Percentiles rank a stretch among this genome's conserved stretches.
Conservation (phyloP, 2,113 vertebrate species). For the Pachycephala philippinensis region DNA sequence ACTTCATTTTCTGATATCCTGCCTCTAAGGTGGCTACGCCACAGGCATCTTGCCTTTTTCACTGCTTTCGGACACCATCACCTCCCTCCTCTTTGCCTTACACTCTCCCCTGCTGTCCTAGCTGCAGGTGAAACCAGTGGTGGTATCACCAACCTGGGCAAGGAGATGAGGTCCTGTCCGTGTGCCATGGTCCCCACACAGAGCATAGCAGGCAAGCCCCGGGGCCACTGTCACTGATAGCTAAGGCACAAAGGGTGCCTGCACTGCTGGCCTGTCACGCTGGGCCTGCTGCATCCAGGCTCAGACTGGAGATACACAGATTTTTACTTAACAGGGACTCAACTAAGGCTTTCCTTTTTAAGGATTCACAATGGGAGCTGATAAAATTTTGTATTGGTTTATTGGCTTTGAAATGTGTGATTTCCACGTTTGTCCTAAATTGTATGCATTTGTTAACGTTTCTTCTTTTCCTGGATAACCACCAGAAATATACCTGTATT, state of each 20-base stretch:
- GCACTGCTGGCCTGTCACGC: background rate
- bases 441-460: background rate
- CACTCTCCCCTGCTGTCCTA: background rate
- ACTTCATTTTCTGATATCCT: background rate
- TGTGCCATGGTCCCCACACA: background rate
- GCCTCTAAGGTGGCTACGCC: background rate
- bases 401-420: background rate
- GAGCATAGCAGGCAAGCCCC: fast-evolving
- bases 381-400: background rate
- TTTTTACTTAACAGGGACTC: background rate
- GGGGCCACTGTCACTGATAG: background rate
- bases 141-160: background rate
- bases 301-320: background rate
- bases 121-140: background rate
- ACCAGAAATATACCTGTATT: background rate
- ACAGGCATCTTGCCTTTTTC: background rate
- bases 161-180: background rate
- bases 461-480: background rate
- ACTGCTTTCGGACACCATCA: background rate
- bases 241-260: background rate
- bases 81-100: background rate
- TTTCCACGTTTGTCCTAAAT: background rate
- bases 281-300: background rate
- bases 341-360: background rate
- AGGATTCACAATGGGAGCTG: background rate